phyloP scores from a whole-genome alignment of 2,797 vertebrate genomes.

The Fundulus diaphanus region DNA sequence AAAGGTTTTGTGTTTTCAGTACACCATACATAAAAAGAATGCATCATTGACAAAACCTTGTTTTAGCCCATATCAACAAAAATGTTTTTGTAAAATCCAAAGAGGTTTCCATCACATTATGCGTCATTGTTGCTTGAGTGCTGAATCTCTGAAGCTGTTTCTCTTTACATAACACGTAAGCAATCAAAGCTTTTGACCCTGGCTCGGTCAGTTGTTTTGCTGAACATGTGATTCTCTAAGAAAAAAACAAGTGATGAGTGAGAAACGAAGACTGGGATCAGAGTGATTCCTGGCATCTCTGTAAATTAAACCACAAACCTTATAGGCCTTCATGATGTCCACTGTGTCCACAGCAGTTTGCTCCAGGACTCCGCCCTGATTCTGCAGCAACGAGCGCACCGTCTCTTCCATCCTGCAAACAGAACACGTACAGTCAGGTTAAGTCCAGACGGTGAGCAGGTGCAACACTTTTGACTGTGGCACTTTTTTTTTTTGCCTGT shows the following conservation, averaged over 20 bases:
- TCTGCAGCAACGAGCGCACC: conserved; percentile 88
- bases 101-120: conserved; percentile 19
- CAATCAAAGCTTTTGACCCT: conserved; percentile 28
- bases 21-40: not conserved
- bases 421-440: conserved; percentile 1
- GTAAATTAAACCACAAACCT: conserved; percentile 70
- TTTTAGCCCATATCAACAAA: not conserved
- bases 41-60: not conserved
- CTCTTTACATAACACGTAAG: conserved; percentile 36
- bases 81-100: not conserved
- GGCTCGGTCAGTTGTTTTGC: conserved; percentile 14
- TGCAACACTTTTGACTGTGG: not conserved
- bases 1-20: not conserved
- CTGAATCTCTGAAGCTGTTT: conserved; percentile 44
- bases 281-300: not conserved
- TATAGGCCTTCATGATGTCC: conserved; percentile 86
- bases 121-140: conserved; percentile 23
- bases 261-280: not conserved
- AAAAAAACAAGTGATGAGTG: not conserved
- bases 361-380: conserved; percentile 83
- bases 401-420: conserved; percentile 92
- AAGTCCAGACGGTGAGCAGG: not conserved
- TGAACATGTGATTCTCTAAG: not conserved
- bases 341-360: conserved; percentile 84
- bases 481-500: not conserved